Evolutionary conservation across 1,140 invertebrate genomes (phyloP).

Genomic region (Proales similis): DNA sequence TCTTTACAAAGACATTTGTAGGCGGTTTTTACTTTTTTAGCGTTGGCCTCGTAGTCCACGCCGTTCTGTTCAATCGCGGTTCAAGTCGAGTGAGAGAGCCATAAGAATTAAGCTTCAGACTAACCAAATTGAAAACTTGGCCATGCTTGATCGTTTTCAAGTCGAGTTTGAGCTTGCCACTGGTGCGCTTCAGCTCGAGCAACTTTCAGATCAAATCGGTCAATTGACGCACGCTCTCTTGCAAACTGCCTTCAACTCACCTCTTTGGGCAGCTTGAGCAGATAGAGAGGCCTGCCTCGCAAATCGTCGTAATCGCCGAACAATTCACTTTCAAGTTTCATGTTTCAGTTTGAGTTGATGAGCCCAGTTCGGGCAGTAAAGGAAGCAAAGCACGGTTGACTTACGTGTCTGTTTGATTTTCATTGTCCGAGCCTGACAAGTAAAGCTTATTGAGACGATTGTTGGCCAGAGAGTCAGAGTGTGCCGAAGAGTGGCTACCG

Average conservation of each 20-base stretch:
- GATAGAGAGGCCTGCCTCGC: too few species aligned
- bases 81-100: background rate
- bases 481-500: too few species aligned
- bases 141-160: slow-evolving; percentile 14
- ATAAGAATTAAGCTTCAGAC: background rate
- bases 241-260: slow-evolving; percentile 7
- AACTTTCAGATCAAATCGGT: background rate
- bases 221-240: background rate
- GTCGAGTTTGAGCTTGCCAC: slow-evolving; percentile 6
- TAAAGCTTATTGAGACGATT: too few species aligned
- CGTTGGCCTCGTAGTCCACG: slow-evolving; percentile 5
- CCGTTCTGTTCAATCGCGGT: background rate
- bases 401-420: too few species aligned
- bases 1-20: slow-evolving; percentile 7
- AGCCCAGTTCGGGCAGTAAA: too few species aligned
- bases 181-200: slow-evolving; percentile 16
- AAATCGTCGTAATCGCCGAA: too few species aligned
- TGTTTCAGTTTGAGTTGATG: too few species aligned
- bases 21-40: slow-evolving; percentile 16
- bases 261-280: slow-evolving; percentile 35
- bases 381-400: too few species aligned
- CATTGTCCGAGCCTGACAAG: too few species aligned
- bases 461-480: too few species aligned
- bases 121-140: slow-evolving; percentile 14
- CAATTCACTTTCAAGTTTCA: too few species aligned